Base-by-base conservation (phyloP, 2,797 vertebrate species). In the Pipistrellus kuhlii region DNA sequence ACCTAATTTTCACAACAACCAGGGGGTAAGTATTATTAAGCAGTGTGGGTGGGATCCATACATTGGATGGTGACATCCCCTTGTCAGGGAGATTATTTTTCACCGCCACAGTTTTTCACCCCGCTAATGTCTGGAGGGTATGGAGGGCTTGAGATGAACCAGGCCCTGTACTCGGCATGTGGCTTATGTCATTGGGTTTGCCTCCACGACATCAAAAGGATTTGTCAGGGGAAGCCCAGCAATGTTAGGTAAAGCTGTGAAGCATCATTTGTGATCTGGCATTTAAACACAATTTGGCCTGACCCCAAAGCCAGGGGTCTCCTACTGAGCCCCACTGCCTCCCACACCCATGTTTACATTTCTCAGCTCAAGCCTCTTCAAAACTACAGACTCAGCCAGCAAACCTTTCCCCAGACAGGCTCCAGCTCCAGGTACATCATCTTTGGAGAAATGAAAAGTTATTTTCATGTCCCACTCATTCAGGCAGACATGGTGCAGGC, bases 401-500 rank as follows among this genome's bases (percentile, higher is more conserved):
- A 27, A 85, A 90, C 51, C 14, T 93, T 91, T 57, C 41, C 11
- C 20, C 71, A 88, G 78, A 69, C 55, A 84, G 38, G 51, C 75
- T 75, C 30, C 18, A 83, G 59, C 76, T 81, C 20, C 30, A 62
- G 59, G 32, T 62, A 17, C 62, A 55, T 92, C 85, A 6, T 96
- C 93, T 95, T 88, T 76, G 73, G 95, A 95, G 96, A 96, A 97
- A 92, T 87, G 91, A 95, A 85, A 96, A 91, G 88, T 91, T 96
- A 94, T 95, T 96, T 97, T 97, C 94, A 80, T 71, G 66, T 97
- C 94, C 88, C 85, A 84, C 95, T 96, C 95, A 87, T 76, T 84
- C 62, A 94, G 90, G 93, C 91, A 90, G 59, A 66, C 21, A 51
- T 92, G 95, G 94, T 0, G 6, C 0, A 13, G 93, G 51, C 23